phyloP scores from a whole-genome alignment of 2,113 vertebrate species.

The Chiloscyllium plagiosum region DNA sequence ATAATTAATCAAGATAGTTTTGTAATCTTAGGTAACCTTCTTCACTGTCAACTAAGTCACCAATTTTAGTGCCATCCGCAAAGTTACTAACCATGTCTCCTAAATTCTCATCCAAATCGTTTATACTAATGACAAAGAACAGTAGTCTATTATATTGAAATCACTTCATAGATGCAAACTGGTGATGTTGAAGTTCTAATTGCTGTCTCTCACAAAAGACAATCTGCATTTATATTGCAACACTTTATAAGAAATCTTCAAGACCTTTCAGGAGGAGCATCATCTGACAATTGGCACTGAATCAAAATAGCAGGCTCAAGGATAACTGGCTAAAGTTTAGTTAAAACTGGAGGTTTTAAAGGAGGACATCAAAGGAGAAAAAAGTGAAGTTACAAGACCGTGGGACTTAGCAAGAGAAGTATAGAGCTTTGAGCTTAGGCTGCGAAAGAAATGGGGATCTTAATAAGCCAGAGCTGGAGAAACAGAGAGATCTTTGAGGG shows the following conservation, averaged over 20 bases:
- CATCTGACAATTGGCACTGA: not conserved
- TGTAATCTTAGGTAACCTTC: too few species aligned
- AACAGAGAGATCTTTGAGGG: not conserved
- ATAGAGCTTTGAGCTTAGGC: not conserved
- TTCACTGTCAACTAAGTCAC: too few species aligned
- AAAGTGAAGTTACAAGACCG: not conserved
- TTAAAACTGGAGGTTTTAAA: not conserved
- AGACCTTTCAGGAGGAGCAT: not conserved
- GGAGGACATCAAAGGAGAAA: not conserved
- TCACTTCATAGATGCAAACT: not conserved
- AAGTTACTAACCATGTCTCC: too few species aligned
- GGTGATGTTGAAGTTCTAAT: not conserved
- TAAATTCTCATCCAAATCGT: too few species aligned
- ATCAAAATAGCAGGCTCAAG: not conserved
- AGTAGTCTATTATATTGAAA: not conserved
- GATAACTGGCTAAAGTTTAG: not conserved
- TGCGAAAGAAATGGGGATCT: not conserved
- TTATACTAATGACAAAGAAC: too few species aligned
- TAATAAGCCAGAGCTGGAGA: not conserved
- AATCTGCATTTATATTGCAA: too few species aligned
- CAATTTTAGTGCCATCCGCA: too few species aligned
- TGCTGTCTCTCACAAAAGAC: not conserved
- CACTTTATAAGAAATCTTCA: not conserved
- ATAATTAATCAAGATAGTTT: too few species aligned
- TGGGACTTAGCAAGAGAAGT: not conserved